Evolutionary conservation across 2,113 vertebrate genomes (phyloP).

Genomic region (Seriola quinqueradiata): DNA sequence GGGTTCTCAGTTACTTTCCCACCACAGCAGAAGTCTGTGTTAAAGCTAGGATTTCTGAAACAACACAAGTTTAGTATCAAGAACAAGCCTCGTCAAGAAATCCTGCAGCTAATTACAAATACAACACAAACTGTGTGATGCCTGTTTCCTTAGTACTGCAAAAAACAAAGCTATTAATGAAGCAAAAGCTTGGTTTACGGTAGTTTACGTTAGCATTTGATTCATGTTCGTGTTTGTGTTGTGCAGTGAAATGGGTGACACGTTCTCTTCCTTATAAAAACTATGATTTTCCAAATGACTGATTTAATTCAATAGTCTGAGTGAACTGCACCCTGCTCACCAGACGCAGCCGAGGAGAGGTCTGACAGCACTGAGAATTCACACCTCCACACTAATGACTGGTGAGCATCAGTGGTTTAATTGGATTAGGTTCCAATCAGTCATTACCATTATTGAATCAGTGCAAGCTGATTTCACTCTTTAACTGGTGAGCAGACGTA

Average conservation of each 20-base stretch:
- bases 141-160: too few species aligned
- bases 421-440: slow-evolving; percentile 25
- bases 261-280: not conserved
- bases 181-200: too few species aligned
- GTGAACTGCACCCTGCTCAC: not conserved
- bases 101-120: too few species aligned
- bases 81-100: too few species aligned
- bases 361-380: not conserved
- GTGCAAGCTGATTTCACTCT: slow-evolving; percentile 28
- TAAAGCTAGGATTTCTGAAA: not conserved
- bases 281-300: not conserved
- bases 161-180: too few species aligned
- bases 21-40: not conserved
- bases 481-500: not conserved
- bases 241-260: too few species aligned
- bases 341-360: not conserved
- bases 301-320: slow-evolving; percentile 17
- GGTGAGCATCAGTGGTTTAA: slow-evolving; percentile 17
- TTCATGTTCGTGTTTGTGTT: too few species aligned
- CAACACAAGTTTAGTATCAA: too few species aligned
- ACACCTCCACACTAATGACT: slow-evolving; percentile 8
- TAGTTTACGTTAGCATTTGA: too few species aligned
- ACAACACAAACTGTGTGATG: too few species aligned
- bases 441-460: slow-evolving; percentile 36
- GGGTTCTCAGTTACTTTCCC: too few species aligned